A percentile compares a stretch with the other conserved stretches of the same genome.
Evolutionary conservation across 2,113 vertebrate species (phyloP).

Genomic region (Prietella phreatophila): DNA sequence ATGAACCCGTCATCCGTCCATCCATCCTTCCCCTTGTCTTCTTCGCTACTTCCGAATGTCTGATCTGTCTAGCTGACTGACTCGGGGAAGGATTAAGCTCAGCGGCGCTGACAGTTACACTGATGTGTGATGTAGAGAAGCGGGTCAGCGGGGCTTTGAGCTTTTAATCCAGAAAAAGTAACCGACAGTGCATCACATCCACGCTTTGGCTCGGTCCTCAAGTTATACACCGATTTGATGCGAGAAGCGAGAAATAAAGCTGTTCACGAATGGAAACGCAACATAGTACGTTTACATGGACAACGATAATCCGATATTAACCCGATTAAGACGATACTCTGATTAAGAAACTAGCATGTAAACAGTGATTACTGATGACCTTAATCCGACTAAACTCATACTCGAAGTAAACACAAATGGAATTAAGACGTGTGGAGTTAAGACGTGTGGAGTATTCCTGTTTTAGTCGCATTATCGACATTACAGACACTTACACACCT

Average conservation of each 20-base stretch:
- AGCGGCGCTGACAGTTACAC: neutral
- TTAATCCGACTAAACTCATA: too few relatives aligned
- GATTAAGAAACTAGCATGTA: too few relatives aligned
- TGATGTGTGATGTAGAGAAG: neutral
- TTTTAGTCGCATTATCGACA: too few relatives aligned
- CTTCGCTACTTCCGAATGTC: neutral
- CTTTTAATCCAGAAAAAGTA: neutral
- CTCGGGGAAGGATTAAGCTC: neutral
- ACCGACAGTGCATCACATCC: neutral
- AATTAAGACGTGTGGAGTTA: too few relatives aligned
- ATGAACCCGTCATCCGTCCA: neutral
- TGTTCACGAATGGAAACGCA: neutral
- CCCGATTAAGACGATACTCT: too few relatives aligned
- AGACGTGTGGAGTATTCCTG: too few relatives aligned
- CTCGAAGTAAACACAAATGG: too few relatives aligned
- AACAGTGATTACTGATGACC: too few relatives aligned
- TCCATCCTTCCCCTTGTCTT: neutral
- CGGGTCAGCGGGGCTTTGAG: neutral
- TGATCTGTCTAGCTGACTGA: neutral
- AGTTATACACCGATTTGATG: neutral
- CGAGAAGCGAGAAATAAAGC: neutral
- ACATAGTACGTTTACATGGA: neutral
- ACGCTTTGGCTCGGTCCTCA: neutral
- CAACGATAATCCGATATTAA: too few relatives aligned
- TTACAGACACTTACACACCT: too few relatives aligned